These are phyloP conservation scores for Australoheros scitulus DNA, from an alignment of 2,113 vertebrate species.

Conservation along the genomic window DNA sequence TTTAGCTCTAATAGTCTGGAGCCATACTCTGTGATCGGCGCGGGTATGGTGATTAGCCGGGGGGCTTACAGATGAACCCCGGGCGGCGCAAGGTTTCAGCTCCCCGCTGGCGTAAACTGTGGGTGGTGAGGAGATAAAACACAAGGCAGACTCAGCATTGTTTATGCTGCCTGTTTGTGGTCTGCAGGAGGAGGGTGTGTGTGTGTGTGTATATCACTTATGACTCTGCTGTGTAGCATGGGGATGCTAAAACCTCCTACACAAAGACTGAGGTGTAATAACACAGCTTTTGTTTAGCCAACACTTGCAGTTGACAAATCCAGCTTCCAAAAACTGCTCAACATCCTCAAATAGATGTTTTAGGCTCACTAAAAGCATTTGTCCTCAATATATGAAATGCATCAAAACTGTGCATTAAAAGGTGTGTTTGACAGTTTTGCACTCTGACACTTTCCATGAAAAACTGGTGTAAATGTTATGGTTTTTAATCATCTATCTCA, in stretches of 20 bases:
- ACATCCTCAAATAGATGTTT: neutral
- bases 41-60: slow-evolving; percentile 60
- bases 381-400: neutral
- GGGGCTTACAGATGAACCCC: slow-evolving; percentile 62
- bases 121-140: slow-evolving; percentile 80
- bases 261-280: slow-evolving; percentile 26
- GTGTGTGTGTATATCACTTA: slow-evolving; percentile 46
- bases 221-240: slow-evolving; percentile 46
- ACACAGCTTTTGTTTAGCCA: slow-evolving; percentile 33
- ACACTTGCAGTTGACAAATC: slow-evolving; percentile 2
- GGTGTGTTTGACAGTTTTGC: too few species aligned
- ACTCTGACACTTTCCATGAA: too few species aligned
- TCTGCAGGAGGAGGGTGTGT: slow-evolving; percentile 40
- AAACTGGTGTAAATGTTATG: neutral
- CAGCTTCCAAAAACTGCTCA: neutral
- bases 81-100: slow-evolving; percentile 65
- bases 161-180: slow-evolving; percentile 78
- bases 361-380: neutral
- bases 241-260: slow-evolving; percentile 46
- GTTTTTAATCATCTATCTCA: slow-evolving; percentile 10
- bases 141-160: slow-evolving; percentile 54
- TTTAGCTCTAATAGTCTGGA: slow-evolving; percentile 49
- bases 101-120: slow-evolving; percentile 71
- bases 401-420: neutral
- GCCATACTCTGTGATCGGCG: slow-evolving; percentile 57